These are phyloP conservation scores for Zaprionus camerounensis DNA, from an alignment of 1,140 invertebrate genomes.

Conservation along the genomic window DNA sequence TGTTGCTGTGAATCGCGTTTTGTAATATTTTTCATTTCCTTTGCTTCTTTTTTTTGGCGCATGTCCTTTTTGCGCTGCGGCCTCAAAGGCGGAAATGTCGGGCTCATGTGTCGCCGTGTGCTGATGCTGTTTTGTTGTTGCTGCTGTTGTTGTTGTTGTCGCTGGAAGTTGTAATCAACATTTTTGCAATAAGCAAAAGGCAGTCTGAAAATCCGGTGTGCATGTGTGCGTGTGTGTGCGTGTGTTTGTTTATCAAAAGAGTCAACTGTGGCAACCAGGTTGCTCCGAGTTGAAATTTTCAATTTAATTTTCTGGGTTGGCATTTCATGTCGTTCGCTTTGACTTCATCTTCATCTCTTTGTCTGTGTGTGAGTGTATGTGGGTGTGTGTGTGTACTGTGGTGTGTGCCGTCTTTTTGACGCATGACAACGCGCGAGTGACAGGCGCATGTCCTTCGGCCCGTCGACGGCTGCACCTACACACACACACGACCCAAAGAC, in stretches of 20 bases:
- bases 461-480: slow-evolving; percentile 68
- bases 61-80: slow-evolving; percentile 72
- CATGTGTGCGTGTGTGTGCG: slow-evolving; percentile 19
- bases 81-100: slow-evolving; percentile 77
- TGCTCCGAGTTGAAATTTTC: slow-evolving; percentile 75
- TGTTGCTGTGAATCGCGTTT: slow-evolving; percentile 13
- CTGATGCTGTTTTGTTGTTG: slow-evolving; percentile 34
- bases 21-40: slow-evolving; percentile 53
- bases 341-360: slow-evolving; percentile 49
- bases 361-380: background rate
- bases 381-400: slow-evolving; percentile 11
- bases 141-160: slow-evolving; percentile 39
- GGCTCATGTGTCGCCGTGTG: slow-evolving; percentile 74
- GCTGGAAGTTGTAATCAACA: slow-evolving; percentile 70
- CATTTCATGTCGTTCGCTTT: slow-evolving; percentile 77
- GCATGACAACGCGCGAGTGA: slow-evolving; percentile 74
- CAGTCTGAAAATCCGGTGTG: slow-evolving; percentile 33
- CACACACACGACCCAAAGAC: slow-evolving; percentile 25
- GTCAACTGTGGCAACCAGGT: slow-evolving; percentile 79
- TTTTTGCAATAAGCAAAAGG: slow-evolving; percentile 63
- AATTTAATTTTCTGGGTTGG: slow-evolving; percentile 77
- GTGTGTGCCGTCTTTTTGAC: slow-evolving; percentile 54
- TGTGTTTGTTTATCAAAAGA: slow-evolving; percentile 79
- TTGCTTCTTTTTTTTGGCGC: slow-evolving; percentile 65
- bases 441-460: slow-evolving; percentile 57